These are phyloP conservation scores for Corythaixoides concolor DNA, from an alignment of 2,113 vertebrate species.

Conservation along the genomic window DNA sequence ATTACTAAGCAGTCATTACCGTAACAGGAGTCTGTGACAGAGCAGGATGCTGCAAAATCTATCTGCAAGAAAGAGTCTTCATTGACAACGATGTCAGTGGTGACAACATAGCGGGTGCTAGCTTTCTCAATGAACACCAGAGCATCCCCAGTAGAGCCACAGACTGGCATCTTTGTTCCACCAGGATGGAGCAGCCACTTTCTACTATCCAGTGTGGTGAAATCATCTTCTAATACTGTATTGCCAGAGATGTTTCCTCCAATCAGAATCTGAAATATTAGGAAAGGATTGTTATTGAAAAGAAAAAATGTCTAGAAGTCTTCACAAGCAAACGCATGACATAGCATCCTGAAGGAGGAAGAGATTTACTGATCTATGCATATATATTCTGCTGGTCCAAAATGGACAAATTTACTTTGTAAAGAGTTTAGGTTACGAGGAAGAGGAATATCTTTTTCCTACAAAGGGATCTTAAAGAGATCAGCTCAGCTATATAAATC, in stretches of 20 bases:
- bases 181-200: constrained; percentile 98
- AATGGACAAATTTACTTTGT: neutral
- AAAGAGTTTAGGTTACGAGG: neutral
- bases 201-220: constrained; percentile 86
- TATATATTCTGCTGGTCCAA: neutral
- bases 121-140: constrained; percentile 98
- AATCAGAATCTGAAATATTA: constrained; percentile 86
- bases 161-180: constrained; percentile 95
- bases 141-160: constrained; percentile 91
- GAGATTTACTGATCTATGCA: neutral
- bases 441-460: neutral
- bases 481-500: neutral
- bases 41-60: constrained; percentile 97
- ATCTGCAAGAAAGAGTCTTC: constrained; percentile 95
- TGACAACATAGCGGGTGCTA: constrained; percentile 93
- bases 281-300: neutral
- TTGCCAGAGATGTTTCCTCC: constrained; percentile 96
- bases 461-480: neutral
- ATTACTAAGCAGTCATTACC: constrained; percentile 75
- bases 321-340: neutral
- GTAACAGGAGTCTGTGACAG: constrained; percentile 96
- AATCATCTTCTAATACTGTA: constrained; percentile 94
- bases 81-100: constrained; percentile 92
- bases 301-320: neutral
- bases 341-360: neutral